Evolutionary conservation across 2,113 vertebrate genomes (phyloP).

Genomic region (Theristicus caerulescens): DNA sequence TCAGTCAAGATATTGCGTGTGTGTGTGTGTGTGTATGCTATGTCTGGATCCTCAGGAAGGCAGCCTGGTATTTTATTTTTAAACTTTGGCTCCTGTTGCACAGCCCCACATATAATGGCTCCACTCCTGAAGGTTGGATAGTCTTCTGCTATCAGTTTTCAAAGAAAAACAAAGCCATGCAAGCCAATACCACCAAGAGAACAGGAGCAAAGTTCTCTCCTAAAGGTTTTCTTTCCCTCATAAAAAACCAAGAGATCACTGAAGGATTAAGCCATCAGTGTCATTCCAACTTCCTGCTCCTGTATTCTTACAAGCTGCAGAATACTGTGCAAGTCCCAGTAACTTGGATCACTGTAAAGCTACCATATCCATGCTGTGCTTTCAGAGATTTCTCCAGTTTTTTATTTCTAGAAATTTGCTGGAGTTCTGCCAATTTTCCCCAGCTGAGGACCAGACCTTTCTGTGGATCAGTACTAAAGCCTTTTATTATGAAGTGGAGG

Average conservation of each 20-base stretch:
- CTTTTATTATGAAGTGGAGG: not conserved
- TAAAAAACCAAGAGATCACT: not conserved
- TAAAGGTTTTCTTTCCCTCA: not conserved
- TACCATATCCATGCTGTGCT: not conserved
- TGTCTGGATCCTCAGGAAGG: constrained; percentile 69
- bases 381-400: not conserved
- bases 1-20: not conserved
- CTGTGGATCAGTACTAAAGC: not conserved
- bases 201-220: constrained; percentile 32
- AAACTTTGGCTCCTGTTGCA: constrained; percentile 67
- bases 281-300: not conserved
- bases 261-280: not conserved
- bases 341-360: not conserved
- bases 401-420: constrained; percentile 16
- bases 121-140: constrained; percentile 63
- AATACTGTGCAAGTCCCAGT: not conserved
- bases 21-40: constrained; percentile 1
- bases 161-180: constrained; percentile 46
- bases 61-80: constrained; percentile 74
- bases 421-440: not conserved
- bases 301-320: not conserved
- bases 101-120: constrained; percentile 64
- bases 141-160: constrained; percentile 70
- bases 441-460: not conserved
- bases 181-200: constrained; percentile 14